Base-by-base conservation (phyloP, 2,113 vertebrate genomes). In the Aphelocoma coerulescens region DNA sequence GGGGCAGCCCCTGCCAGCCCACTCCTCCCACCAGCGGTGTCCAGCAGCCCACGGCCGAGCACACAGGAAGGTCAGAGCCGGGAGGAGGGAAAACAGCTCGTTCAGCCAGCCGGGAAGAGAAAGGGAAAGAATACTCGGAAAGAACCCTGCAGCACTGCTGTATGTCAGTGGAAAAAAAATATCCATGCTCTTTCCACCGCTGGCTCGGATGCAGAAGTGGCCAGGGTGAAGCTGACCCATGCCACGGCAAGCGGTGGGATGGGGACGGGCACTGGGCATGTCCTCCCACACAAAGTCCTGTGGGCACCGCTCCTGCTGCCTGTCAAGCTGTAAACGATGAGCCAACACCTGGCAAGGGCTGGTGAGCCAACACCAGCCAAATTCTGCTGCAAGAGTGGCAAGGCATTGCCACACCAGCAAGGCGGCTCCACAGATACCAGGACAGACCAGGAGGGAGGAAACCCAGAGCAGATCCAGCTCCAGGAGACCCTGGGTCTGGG, bases 81-180 rank as follows among this genome's bases (percentile, higher is more conserved):
- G 58, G 85, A 54, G 1, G 35, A 91, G 92, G 89, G 81, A 85
- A 95, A 95, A 87, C 32, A 72, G 81, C 78, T 78, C 87, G 8
- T 43, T 87, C 77, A 69, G 89, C 73, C 17, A 2, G 62, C 21
- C 1, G 5, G 78, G 72, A 87, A 93, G 85, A 96, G 87, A 94
- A 92, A 91, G 81, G 54, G 93, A 85, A 91, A 95, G 94, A 97
- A 96, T 91, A 97, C 85, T 74, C 55, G 63, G 95, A 96, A 96
- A 96, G 82, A 90, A 94, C 93, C 87, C 91, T 49, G 30, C 73
- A 85, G 69, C 74, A 46, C 52, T 75, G 85, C 87, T 1, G 1
- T 24, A 59, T 87, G 85, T 49, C 93, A 89, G 57, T 27, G 33
- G 43, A 14, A 52, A 55, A 80, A 39, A 55, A 52, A 20, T 2